Evolutionary conservation across 2,113 vertebrate genomes (phyloP), one percentile per base, ranked within the genome.

Genomic region (Prionailurus bengalensis): DNA sequence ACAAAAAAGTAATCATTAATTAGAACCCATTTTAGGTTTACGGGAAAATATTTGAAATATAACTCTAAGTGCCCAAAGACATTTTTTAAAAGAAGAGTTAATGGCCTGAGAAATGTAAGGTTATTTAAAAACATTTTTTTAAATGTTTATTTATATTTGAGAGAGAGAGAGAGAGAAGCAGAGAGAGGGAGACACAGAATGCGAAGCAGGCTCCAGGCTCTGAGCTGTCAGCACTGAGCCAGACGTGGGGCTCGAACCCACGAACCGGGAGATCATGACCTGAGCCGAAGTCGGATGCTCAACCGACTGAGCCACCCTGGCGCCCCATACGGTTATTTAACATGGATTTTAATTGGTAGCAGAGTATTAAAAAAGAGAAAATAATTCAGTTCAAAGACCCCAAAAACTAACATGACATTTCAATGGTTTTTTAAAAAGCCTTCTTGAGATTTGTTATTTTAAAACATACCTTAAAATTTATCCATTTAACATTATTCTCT

Each of bases 31-130:
- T 86, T 95, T 53, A 81, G 42, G 29, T 11, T 74, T 65, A 79
- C 36, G 14, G 63, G 31, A n/a, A 36, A 81, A 15, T 45, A 94
- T 17, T 65, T 84, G 14, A 74, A 92, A 79, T 14, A 25, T 74
- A 81, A 94, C 42, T 92, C 66, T 76, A 92, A 81, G 25, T 19
- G 74, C 25, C 31, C 42, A 39, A 89, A 65, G 66, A 8, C 13
- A 92, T 61, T 53, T 89, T 39, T 95, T 97, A 15, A 92, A 74
- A 79, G 12, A 79, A 10, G 8, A 95, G n/a, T 63, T 71, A 48
- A 87, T 48, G n/a, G 10, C 45, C 27, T 53, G 36, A 73, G 51
- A 71, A 89, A 79, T 33, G 31, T 85, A 65, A 86, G 39, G 27
- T 63, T 74, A 74, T 42, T 81, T 85, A 85, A 95, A 45, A 45